A percentile compares a stretch with the other conserved stretches of the same genome.
Conservation (phyloP, 2,888 invertebrate species). For the Crioceris asparagi region DNA sequence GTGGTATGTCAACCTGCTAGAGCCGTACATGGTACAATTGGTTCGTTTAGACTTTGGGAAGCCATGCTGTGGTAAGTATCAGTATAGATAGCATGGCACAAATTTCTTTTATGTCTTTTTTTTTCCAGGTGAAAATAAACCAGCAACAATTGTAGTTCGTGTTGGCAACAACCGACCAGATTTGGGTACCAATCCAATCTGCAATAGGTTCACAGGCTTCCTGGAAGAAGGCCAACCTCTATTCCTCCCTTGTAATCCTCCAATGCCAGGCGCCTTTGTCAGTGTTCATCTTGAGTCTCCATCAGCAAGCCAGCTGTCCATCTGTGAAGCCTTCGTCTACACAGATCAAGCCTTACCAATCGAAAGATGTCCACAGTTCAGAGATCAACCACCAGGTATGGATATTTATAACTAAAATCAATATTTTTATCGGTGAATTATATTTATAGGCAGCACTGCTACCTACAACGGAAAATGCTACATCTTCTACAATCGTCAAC, state of each 20-base stretch:
- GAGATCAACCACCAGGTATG: slow-evolving; percentile 74
- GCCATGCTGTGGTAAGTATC: slow-evolving; percentile 74
- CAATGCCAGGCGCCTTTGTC: slow-evolving; percentile 91
- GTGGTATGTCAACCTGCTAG: slow-evolving; percentile 92
- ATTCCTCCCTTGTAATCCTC: slow-evolving; percentile 87
- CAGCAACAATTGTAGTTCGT: slow-evolving; percentile 77
- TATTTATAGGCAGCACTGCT: slow-evolving; percentile 56
- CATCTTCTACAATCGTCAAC: slow-evolving; percentile 84
- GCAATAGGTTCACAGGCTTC: slow-evolving; percentile 79
- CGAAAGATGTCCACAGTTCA: slow-evolving; percentile 83
- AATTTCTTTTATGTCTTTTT: slow-evolving; percentile 3
- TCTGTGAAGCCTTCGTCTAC: slow-evolving; percentile 90
- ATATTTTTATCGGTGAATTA: not conserved
- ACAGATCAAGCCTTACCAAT: slow-evolving; percentile 87
- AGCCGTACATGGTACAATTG: slow-evolving; percentile 90
- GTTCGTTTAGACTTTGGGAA: slow-evolving; percentile 85
- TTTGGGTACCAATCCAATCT: slow-evolving; percentile 81
- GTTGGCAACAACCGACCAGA: slow-evolving; percentile 91
- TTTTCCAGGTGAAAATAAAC: slow-evolving; percentile 56
- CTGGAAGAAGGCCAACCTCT: slow-evolving; percentile 84
- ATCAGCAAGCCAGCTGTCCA: slow-evolving; percentile 65
- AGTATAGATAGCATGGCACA: not conserved
- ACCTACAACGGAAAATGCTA: slow-evolving; percentile 94
- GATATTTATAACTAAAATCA: not conserved
- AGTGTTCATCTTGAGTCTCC: slow-evolving; percentile 80